Percentiles rank a stretch among this genome's conserved stretches.
These are phyloP conservation scores for Acrocera orbiculus DNA, from an alignment of 2,888 invertebrate species.

Conservation along the genomic window DNA sequence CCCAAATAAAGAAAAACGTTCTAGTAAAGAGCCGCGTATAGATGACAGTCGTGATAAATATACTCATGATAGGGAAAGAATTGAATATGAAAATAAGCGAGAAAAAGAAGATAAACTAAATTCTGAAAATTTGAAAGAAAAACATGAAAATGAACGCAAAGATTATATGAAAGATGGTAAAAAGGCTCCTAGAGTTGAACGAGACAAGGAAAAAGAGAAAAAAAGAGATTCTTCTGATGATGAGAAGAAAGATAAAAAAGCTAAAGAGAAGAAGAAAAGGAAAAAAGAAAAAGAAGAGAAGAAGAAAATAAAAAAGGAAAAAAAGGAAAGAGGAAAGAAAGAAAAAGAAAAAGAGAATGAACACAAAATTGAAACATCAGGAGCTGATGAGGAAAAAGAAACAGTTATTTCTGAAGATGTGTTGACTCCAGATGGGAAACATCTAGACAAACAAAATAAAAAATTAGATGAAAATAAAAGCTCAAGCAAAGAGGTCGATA, in stretches of 20 bases:
- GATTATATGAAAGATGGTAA: conserved; percentile 27
- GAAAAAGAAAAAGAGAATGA: conserved; percentile 13
- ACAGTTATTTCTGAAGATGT: background rate
- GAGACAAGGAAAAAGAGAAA: conserved; percentile 18
- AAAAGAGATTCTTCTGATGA: conserved; percentile 16
- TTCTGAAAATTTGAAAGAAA: conserved; percentile 13
- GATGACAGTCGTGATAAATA: conserved; percentile 18
- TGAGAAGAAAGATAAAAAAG: conserved; percentile 26
- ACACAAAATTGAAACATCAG: conserved; percentile 9
- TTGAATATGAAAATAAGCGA: conserved; percentile 21
- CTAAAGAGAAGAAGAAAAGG: conserved; percentile 31
- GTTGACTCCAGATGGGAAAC: no score
- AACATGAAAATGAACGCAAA: conserved; percentile 17
- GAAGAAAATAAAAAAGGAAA: conserved; percentile 20
- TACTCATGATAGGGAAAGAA: conserved; percentile 21
- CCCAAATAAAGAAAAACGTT: conserved; percentile 9
- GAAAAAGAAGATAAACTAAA: conserved; percentile 11
- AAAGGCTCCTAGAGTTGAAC: conserved; percentile 21
- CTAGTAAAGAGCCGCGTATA: conserved; percentile 11
- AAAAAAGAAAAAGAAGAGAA: conserved; percentile 40
- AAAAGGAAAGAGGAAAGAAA: conserved; percentile 11
- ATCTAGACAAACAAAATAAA: no score
- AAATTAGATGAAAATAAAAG: background rate
- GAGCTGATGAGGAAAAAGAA: background rate
- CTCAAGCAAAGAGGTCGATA: background rate